Conservation (phyloP, 2,888 invertebrate species). For the Dermolepida albohirtum region DNA sequence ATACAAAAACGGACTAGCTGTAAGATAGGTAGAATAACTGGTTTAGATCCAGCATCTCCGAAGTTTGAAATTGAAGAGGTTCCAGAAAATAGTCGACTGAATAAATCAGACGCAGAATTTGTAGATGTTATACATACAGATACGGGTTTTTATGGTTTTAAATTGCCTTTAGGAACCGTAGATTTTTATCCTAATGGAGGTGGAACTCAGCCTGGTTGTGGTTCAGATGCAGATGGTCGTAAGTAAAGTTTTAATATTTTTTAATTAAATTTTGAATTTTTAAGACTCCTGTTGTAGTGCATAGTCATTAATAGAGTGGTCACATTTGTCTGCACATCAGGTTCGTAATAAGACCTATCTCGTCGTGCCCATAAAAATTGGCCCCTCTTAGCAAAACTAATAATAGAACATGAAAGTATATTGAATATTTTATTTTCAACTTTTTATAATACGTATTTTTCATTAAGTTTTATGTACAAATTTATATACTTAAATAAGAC, state of each 20-base stretch:
- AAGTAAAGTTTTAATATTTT: constrained; percentile 39
- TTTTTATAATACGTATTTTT: constrained; percentile 1
- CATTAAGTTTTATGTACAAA: neutral
- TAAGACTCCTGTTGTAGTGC: too few relatives aligned
- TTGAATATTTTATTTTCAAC: neutral
- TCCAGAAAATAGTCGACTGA: constrained; percentile 58
- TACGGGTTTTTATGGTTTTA: constrained; percentile 62
- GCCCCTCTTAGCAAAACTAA: too few relatives aligned
- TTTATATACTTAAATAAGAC: too few relatives aligned
- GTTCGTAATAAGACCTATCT: too few relatives aligned
- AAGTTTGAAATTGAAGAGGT: constrained; percentile 51
- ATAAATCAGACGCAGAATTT: constrained; percentile 60
- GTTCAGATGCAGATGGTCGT: constrained; percentile 50
- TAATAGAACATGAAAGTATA: too few relatives aligned
- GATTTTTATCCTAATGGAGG: constrained; percentile 66
- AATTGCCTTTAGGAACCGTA: constrained; percentile 59
- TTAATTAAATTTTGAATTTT: neutral
- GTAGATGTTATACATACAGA: constrained; percentile 65
- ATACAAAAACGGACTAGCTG: constrained; percentile 52
- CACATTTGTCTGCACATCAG: too few relatives aligned
- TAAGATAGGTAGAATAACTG: constrained; percentile 64
- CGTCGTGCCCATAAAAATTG: too few relatives aligned
- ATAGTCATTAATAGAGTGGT: too few relatives aligned
- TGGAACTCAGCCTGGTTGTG: constrained; percentile 63
- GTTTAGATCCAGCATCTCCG: constrained; percentile 66